Percentiles rank a stretch among this genome's conserved stretches.
Evolutionary conservation across 2,888 invertebrate species (phyloP).

Genomic region (Caenorhabditis auriculariae): DNA sequence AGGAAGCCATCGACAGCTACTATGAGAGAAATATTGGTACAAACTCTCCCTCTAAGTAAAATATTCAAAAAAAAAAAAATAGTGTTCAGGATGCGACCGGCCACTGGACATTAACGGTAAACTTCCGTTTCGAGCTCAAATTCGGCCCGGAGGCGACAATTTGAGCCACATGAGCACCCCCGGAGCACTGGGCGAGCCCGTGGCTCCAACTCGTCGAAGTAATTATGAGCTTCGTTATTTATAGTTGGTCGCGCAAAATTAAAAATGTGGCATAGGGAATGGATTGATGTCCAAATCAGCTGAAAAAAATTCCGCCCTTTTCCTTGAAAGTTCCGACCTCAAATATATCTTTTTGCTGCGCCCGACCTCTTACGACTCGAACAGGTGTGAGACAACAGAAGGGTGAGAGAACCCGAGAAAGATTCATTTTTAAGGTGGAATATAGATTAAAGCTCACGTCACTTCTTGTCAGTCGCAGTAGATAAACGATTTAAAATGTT

Average conservation of each 20-base stretch:
- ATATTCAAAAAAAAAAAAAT: background rate
- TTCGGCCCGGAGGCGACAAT: background rate
- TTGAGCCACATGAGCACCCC: constrained; percentile 8
- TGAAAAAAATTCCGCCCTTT: background rate
- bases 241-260: too few species aligned
- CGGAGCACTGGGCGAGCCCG: constrained; percentile 16
- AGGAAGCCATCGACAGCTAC: background rate
- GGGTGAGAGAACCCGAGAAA: too few species aligned
- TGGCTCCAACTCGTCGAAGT: constrained; percentile 10
- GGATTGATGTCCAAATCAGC: background rate
- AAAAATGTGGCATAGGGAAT: too few species aligned
- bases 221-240: background rate
- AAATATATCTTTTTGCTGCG: too few species aligned
- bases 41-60: background rate
- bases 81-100: background rate
- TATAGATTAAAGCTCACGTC: too few species aligned
- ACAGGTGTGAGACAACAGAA: too few species aligned
- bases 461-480: too few species aligned
- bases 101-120: background rate
- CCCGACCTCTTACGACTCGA: too few species aligned
- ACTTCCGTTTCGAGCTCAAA: background rate
- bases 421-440: too few species aligned
- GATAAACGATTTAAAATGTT: too few species aligned
- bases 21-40: background rate
- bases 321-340: too few species aligned